A percentile compares a stretch with the other conserved stretches of the same genome.
Evolutionary conservation across 2,888 invertebrate species (phyloP).

Genomic region (Balanococcus diminutus): DNA sequence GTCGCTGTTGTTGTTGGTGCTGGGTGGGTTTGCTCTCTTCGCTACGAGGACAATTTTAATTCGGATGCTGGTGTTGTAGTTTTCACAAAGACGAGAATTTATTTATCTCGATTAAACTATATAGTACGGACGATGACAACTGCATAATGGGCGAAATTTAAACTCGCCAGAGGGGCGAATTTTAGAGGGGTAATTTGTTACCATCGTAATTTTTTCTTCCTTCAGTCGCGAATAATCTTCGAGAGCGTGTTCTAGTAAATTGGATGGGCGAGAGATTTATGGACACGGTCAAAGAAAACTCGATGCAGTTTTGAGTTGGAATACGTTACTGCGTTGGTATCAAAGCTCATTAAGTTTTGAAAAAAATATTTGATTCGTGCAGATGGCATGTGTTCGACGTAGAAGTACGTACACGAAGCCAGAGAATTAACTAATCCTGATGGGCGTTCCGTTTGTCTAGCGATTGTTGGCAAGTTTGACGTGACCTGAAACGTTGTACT

Average conservation of each 20-base stretch:
- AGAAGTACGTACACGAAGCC: background rate
- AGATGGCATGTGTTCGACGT: background rate
- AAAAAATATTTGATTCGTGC: background rate
- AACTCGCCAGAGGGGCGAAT: background rate
- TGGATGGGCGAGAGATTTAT: background rate
- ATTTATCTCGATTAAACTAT: background rate
- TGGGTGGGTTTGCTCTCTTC: background rate
- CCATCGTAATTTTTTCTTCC: background rate
- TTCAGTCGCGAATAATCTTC: background rate
- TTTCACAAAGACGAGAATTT: background rate
- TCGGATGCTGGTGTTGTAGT: background rate
- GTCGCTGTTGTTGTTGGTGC: background rate
- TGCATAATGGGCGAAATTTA: conserved; percentile 9
- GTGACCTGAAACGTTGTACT: conserved; percentile 37
- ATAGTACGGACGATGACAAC: background rate
- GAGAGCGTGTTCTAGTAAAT: background rate
- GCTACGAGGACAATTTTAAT: background rate
- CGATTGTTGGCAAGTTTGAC: conserved; percentile 33
- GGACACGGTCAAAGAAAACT: background rate
- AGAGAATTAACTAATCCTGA: conserved; percentile 36
- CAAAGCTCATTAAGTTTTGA: background rate
- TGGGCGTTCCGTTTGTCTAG: conserved; percentile 38
- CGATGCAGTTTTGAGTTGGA: background rate
- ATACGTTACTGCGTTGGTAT: background rate
- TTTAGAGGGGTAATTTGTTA: background rate